Percentiles rank a stretch among this genome's conserved stretches.
These are phyloP conservation scores for Phylloscopus collybita DNA, from an alignment of 2,797 vertebrate genomes.

Conservation along the genomic window DNA sequence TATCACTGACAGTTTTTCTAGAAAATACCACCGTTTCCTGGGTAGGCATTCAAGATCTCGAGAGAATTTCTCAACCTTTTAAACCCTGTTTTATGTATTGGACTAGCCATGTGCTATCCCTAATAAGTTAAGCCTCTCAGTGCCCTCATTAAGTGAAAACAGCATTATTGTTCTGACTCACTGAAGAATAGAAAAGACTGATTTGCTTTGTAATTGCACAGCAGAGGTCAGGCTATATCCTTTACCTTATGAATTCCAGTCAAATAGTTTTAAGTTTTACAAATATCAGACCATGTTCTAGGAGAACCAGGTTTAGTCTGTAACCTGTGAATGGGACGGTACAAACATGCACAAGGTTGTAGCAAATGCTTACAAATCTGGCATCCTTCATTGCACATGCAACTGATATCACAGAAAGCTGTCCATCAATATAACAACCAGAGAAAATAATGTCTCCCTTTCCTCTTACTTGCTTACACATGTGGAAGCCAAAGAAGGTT, in stretches of 20 bases:
- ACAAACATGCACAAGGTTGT: not conserved
- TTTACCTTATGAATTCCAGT: not conserved
- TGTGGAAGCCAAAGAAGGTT: not conserved
- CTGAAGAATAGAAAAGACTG: not conserved
- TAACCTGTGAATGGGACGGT: not conserved
- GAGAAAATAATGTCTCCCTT: not conserved
- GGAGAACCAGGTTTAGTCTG: not conserved
- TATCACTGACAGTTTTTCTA: not conserved
- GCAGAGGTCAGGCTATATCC: not conserved
- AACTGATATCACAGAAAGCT: not conserved
- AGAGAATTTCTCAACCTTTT: not conserved
- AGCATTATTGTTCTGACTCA: not conserved
- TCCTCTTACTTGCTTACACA: not conserved
- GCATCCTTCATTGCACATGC: not conserved
- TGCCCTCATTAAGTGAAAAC: not conserved
- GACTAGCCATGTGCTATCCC: not conserved
- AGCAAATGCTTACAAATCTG: not conserved
- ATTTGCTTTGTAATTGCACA: not conserved
- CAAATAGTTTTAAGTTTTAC: not conserved
- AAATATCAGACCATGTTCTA: not conserved
- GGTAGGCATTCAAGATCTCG: not conserved
- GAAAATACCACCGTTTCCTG: not conserved
- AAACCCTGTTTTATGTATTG: not conserved
- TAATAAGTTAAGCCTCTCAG: not conserved
- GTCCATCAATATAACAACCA: not conserved